These are phyloP conservation scores for Lepisosteus osseus DNA, from an alignment of 2,113 vertebrate species.

Conservation along the genomic window DNA sequence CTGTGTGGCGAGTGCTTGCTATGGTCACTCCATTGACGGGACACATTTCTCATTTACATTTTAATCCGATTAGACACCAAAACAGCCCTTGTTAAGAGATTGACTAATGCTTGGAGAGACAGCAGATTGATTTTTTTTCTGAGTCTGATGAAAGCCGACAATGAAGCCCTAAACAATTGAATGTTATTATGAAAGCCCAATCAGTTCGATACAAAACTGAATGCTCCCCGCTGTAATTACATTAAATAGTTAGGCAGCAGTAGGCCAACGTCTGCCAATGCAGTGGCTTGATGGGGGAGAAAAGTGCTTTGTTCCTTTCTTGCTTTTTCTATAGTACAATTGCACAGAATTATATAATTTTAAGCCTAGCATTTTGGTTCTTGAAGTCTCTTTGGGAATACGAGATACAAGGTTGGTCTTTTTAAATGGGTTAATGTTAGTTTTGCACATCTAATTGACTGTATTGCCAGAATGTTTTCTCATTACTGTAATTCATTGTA, in stretches of 20 bases:
- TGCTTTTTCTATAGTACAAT: too few relatives aligned
- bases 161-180: not conserved
- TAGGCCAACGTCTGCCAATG: not conserved
- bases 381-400: not conserved
- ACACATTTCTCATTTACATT: not conserved
- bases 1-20: not conserved
- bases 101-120: not conserved
- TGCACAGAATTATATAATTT: too few relatives aligned
- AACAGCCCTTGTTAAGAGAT: not conserved
- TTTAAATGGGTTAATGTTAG: too few relatives aligned
- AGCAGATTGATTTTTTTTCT: slow-evolving; percentile 1
- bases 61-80: not conserved
- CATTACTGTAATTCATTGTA: too few relatives aligned
- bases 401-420: not conserved
- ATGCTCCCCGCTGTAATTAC: not conserved
- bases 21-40: not conserved
- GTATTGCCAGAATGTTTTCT: too few relatives aligned
- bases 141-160: slow-evolving; percentile 2
- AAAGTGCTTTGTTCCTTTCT: not conserved
- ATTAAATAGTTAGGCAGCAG: not conserved
- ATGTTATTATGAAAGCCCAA: slow-evolving; percentile 3
- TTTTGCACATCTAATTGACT: too few relatives aligned
- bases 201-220: not conserved
- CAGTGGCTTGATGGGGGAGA: not conserved
- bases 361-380: too few relatives aligned